Conservation (phyloP, 2,113 vertebrate genomes). For the Trochalopteron elliotii region DNA sequence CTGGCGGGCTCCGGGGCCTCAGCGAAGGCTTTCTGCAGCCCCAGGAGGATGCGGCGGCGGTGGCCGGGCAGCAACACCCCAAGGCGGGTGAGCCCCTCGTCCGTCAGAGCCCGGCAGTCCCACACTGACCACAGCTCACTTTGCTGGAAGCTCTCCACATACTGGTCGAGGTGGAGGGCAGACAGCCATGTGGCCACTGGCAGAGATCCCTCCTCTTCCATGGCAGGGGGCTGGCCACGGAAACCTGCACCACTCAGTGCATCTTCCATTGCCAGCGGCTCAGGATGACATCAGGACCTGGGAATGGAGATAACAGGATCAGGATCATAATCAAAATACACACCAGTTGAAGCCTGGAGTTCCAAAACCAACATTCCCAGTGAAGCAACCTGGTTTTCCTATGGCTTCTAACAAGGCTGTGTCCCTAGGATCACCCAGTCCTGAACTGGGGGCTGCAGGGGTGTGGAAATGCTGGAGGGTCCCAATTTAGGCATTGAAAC, state of each 20-base stretch:
- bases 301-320: background rate
- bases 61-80: slow-evolving; percentile 87
- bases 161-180: slow-evolving; percentile 87
- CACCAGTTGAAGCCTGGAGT: background rate
- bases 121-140: slow-evolving; percentile 64
- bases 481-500: accelerated
- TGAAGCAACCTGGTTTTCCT: background rate
- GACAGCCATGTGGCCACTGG: slow-evolving; percentile 81
- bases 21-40: slow-evolving; percentile 74
- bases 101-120: slow-evolving; percentile 78
- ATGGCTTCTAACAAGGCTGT: background rate
- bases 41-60: slow-evolving; percentile 86
- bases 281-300: background rate
- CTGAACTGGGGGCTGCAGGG: background rate
- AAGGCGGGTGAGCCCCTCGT: slow-evolving; percentile 74
- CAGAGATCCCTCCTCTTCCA: slow-evolving; percentile 51
- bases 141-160: slow-evolving; percentile 75
- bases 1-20: background rate
- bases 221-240: background rate
- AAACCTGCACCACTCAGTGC: background rate
- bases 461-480: background rate
- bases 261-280: accelerated
- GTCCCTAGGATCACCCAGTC: background rate
- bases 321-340: background rate
- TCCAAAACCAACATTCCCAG: background rate